phyloP scores from a whole-genome alignment of 2,797 vertebrate genomes.

The Lagodon rhomboides region DNA sequence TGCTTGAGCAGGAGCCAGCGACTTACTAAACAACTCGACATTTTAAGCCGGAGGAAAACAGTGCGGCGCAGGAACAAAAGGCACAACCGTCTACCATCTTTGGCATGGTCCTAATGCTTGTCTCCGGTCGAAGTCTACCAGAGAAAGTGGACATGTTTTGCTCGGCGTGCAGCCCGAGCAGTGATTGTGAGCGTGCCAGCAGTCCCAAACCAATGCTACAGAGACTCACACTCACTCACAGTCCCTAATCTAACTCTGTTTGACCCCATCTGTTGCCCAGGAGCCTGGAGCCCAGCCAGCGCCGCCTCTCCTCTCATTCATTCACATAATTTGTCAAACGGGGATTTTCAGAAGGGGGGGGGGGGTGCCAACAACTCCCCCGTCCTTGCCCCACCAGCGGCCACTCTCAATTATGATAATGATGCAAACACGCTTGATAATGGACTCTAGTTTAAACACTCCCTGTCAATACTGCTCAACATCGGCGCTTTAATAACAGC shows the following conservation, averaged over 20 bases:
- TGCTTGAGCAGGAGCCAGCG: slow-evolving; percentile 62
- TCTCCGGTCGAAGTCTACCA: slow-evolving; percentile 22
- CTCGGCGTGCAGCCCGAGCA: slow-evolving; percentile 58
- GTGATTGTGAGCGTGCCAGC: slow-evolving; percentile 55
- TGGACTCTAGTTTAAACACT: slow-evolving; percentile 76
- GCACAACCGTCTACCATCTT: slow-evolving; percentile 56
- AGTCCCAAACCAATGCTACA: slow-evolving; percentile 15
- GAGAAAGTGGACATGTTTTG: slow-evolving; percentile 55
- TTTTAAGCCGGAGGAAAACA: slow-evolving; percentile 57
- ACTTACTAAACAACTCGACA: slow-evolving; percentile 60
- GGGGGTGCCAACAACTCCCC: slow-evolving; percentile 53
- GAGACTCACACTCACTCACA: slow-evolving; percentile 17
- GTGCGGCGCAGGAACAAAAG: slow-evolving; percentile 45
- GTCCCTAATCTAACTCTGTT: slow-evolving; percentile 63
- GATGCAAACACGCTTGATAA: slow-evolving; percentile 76
- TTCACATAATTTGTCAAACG: slow-evolving; percentile 69
- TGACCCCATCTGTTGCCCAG: slow-evolving; percentile 60
- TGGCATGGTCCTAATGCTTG: slow-evolving; percentile 33
- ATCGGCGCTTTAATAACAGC: slow-evolving; percentile 65
- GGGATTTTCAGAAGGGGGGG: slow-evolving; percentile 45
- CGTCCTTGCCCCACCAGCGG: slow-evolving; percentile 39
- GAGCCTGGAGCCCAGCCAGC: slow-evolving; percentile 51
- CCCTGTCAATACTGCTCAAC: slow-evolving; percentile 70
- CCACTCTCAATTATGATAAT: slow-evolving; percentile 79
- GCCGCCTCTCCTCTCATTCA: slow-evolving; percentile 60